phyloP scores from a whole-genome alignment of 2,888 invertebrate genomes.

The Psylliodes chrysocephalus region DNA sequence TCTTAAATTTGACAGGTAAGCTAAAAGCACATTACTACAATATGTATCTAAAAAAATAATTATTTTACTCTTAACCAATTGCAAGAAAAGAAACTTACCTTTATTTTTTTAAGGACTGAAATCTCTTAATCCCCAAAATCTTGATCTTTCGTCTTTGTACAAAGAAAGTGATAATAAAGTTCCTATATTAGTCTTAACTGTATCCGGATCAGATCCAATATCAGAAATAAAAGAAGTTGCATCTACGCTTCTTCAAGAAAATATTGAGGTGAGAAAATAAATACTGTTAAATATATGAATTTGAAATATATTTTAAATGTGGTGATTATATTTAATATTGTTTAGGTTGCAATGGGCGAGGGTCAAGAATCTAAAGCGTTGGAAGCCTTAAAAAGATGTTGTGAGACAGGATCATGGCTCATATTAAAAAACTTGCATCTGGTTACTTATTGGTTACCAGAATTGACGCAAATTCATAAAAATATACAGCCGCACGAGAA shows the following conservation, averaged over 20 bases:
- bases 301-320: too few relatives aligned
- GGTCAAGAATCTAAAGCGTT: slow-evolving; percentile 77
- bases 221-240: slow-evolving; percentile 80
- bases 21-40: too few relatives aligned
- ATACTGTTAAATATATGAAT: too few relatives aligned
- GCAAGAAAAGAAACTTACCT: too few relatives aligned
- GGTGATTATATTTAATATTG: neutral
- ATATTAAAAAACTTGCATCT: slow-evolving; percentile 85
- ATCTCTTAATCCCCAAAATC: slow-evolving; percentile 56
- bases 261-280: slow-evolving; percentile 20
- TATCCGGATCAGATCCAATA: slow-evolving; percentile 92
- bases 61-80: too few relatives aligned
- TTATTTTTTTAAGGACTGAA: slow-evolving; percentile 45
- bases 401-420: slow-evolving; percentile 77
- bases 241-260: slow-evolving; percentile 50
- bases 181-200: slow-evolving; percentile 86
- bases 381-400: slow-evolving; percentile 69
- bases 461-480: slow-evolving; percentile 75
- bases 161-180: slow-evolving; percentile 70
- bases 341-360: slow-evolving; percentile 81
- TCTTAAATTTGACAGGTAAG: slow-evolving; percentile 73
- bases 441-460: slow-evolving; percentile 75
- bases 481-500: slow-evolving; percentile 64
- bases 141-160: slow-evolving; percentile 65
- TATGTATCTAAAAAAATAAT: too few relatives aligned